phyloP scores from a whole-genome alignment of 2,888 invertebrate species.

The Dolomedes plantarius region DNA sequence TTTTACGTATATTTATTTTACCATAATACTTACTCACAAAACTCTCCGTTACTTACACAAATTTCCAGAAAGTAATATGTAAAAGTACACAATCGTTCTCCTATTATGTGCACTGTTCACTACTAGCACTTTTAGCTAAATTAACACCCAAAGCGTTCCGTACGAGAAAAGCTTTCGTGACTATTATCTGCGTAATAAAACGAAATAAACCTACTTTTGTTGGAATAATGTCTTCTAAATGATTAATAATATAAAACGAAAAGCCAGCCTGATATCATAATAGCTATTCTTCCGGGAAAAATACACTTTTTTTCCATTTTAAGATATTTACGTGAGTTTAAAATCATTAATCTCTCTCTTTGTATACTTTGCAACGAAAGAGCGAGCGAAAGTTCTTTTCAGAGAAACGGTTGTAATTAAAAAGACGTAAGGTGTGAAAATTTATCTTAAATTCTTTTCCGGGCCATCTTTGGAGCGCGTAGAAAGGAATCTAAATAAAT shows the following conservation, averaged over 20 bases:
- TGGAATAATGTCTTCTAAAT: conserved; percentile 53
- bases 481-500: neutral
- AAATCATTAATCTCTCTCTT: conserved; percentile 24
- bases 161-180: conserved; percentile 30
- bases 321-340: conserved; percentile 16
- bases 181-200: conserved; percentile 49
- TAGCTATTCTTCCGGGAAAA: conserved; percentile 48
- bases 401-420: conserved; percentile 45
- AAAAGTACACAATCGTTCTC: conserved; percentile 5
- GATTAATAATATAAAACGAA: conserved; percentile 59
- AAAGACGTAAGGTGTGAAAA: conserved; percentile 42
- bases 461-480: neutral
- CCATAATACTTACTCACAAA: neutral
- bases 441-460: conserved; percentile 32
- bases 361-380: conserved; percentile 10
- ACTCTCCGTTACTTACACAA: neutral
- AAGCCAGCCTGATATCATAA: conserved; percentile 33
- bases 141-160: conserved; percentile 30
- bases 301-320: neutral
- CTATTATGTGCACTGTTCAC: neutral
- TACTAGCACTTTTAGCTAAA: conserved; percentile 26
- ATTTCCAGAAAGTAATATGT: neutral
- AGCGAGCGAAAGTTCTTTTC: neutral
- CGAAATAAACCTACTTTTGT: conserved; percentile 68
- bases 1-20: neutral